Percentiles rank a stretch among this genome's conserved stretches.
Evolutionary conservation across 2,797 vertebrate species (phyloP).

Genomic region (Glossophaga mutica): DNA sequence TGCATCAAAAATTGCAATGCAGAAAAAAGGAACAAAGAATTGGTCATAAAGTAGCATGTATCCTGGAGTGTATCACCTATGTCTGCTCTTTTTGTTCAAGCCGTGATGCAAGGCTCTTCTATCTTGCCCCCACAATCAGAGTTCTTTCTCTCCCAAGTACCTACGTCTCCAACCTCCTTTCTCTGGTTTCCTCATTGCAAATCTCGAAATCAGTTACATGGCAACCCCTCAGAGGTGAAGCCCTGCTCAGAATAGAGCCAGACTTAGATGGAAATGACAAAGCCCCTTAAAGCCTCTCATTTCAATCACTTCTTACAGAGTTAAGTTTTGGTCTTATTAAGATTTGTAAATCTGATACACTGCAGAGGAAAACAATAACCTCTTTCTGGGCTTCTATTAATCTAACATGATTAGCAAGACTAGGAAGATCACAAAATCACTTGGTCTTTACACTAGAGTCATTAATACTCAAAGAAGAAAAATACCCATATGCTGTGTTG

Average conservation of each 20-base stretch:
- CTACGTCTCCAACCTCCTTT: background rate
- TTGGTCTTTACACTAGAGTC: background rate
- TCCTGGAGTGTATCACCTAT: background rate
- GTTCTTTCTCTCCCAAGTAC: background rate
- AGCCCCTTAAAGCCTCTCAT: background rate
- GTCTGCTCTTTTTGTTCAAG: background rate
- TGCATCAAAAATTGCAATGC: background rate
- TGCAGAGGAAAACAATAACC: constrained; percentile 9
- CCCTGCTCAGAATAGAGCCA: background rate
- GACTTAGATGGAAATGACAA: background rate
- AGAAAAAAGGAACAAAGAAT: background rate
- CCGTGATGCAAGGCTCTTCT: background rate
- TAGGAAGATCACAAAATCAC: background rate
- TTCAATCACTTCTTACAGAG: background rate
- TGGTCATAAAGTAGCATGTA: background rate
- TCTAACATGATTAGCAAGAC: background rate
- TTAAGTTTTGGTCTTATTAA: background rate
- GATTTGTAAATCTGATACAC: background rate
- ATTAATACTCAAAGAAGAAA: background rate
- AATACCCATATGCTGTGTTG: background rate
- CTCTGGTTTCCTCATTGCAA: background rate
- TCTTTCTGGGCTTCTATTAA: background rate
- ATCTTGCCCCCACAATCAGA: background rate
- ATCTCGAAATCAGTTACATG: background rate
- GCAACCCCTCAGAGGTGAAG: background rate